phyloP scores from a whole-genome alignment of 2,797 vertebrate species.

The Phoeniculus purpureus region DNA sequence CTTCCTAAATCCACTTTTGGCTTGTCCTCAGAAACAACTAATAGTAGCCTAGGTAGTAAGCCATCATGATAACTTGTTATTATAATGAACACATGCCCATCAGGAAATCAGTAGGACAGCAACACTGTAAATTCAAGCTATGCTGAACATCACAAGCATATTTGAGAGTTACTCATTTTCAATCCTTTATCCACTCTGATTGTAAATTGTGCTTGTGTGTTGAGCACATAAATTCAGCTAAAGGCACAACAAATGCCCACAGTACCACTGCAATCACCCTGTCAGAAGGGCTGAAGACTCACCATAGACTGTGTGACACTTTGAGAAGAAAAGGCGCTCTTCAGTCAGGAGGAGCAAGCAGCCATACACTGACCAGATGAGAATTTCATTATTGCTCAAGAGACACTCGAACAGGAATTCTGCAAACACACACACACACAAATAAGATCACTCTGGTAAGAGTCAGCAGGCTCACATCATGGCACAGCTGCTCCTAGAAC shows the following conservation, averaged over 20 bases:
- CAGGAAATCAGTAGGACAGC: not conserved
- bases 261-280: not conserved
- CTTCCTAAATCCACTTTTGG: not conserved
- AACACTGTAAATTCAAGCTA: not conserved
- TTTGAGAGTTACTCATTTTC: constrained; percentile 3
- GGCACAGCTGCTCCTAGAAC: constrained; percentile 17
- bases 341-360: constrained; percentile 89
- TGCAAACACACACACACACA: constrained; percentile 57
- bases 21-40: not conserved
- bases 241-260: not conserved
- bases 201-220: not conserved
- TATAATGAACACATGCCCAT: not conserved
- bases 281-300: constrained; percentile 53
- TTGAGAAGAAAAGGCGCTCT: constrained; percentile 91
- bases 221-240: not conserved
- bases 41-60: not conserved
- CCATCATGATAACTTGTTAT: not conserved
- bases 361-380: constrained; percentile 89
- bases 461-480: not conserved
- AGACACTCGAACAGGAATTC: constrained; percentile 94
- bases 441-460: not conserved
- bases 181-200: not conserved
- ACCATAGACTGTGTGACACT: constrained; percentile 96
- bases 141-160: not conserved
- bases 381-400: constrained; percentile 81